Evolutionary conservation across 2,113 vertebrate genomes (phyloP), one percentile per base, ranked within the genome.

Genomic region (Tachycineta bicolor): DNA sequence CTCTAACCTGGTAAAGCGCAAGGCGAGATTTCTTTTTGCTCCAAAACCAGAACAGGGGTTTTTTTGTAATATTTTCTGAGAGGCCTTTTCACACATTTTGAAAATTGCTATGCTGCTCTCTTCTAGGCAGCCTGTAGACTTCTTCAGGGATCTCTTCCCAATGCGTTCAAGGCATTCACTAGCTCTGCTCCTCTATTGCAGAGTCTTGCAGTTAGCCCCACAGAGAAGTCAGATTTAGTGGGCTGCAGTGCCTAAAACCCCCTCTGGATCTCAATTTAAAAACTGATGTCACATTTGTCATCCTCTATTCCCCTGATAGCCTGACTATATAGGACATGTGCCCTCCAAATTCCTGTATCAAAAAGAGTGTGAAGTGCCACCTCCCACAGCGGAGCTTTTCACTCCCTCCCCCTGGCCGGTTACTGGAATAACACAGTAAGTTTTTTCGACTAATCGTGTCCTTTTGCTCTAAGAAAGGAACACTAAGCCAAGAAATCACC

Each of bases 381-480:
- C 83, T 96, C 92, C 90, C 85, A 83, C 44, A 0, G 52, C 0
- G 80, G 31, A 83, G 71, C 62, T 83, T 94, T 95, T 90, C 92
- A 74, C 65, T 93, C 79, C 83, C 75, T 92, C 88, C 55, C 82
- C 76, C 75, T 58, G 87, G 53, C 73, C 31, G 0, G 24, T 82
- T 87, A 67, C 63, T 93, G 85, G 94, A 92, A 75, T 84, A 90
- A 67, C 65, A n/a, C 62, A 22, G 49, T 71, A 52, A 76, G 41
- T 44, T 83, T 94, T 83, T 95, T 91, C 78, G 56, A 91, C 71
- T 52, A 64, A 43, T 74, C 9, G 0, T 80, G 63, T 92, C 90
- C 86, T 97, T 95, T 93, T 83, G 63, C 83, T 94, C 76, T 85
- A 15, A 87, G 80, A 90, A 94, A 77, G 59, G 76, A 89, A 59